Conservation (phyloP, 2,888 invertebrate genomes). For the Mythimna ferrago region DNA sequence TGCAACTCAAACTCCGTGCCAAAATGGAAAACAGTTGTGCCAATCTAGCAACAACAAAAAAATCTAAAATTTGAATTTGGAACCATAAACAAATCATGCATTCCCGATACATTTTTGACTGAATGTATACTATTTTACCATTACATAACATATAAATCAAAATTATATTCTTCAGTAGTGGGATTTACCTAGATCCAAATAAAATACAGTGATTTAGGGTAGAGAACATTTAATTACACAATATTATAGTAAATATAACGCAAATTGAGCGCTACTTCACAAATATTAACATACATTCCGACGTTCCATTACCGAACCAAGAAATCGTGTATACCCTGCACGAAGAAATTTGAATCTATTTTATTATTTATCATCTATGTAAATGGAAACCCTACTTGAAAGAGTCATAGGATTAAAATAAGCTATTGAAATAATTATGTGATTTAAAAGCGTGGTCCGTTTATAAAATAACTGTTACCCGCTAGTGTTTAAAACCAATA, state of each 20-base stretch:
- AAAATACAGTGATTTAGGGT: slow-evolving; percentile 63
- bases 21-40: too few species aligned
- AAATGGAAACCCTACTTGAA: slow-evolving; percentile 70
- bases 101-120: too few species aligned
- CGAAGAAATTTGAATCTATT: slow-evolving; percentile 86
- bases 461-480: slow-evolving; percentile 64
- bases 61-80: too few species aligned
- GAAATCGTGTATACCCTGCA: slow-evolving; percentile 83
- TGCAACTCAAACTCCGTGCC: too few species aligned
- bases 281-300: slow-evolving; percentile 73
- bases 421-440: slow-evolving; percentile 59
- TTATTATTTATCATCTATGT: slow-evolving; percentile 63
- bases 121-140: too few species aligned
- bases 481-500: slow-evolving; percentile 65
- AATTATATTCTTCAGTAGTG: background rate
- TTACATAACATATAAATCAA: background rate
- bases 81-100: too few species aligned
- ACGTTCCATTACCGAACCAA: slow-evolving; percentile 66
- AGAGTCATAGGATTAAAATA: slow-evolving; percentile 76
- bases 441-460: slow-evolving; percentile 65
- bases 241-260: slow-evolving; percentile 71
- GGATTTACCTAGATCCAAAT: slow-evolving; percentile 39
- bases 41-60: too few species aligned
- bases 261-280: slow-evolving; percentile 76
- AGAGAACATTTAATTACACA: slow-evolving; percentile 75